Percentiles rank a stretch among this genome's conserved stretches.
Evolutionary conservation across 2,888 invertebrate species (phyloP).

Genomic region (Ectemnius lituratus): DNA sequence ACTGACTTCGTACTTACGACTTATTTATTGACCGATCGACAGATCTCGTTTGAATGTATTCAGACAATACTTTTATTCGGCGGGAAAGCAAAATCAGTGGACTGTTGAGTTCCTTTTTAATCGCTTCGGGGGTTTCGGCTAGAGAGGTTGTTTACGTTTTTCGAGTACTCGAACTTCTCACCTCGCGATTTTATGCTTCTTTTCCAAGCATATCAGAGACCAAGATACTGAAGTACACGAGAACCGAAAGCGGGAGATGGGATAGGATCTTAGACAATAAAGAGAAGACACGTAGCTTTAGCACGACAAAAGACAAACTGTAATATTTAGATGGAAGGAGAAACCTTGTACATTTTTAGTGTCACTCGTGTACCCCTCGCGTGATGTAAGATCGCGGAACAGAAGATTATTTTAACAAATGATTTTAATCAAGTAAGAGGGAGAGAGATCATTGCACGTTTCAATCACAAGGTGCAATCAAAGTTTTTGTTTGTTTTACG

Average conservation of each 20-base stretch:
- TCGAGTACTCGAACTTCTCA: slow-evolving; percentile 8
- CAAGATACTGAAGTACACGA: slow-evolving; percentile 4
- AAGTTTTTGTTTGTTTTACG: slow-evolving; percentile 26
- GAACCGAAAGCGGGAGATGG: slow-evolving; percentile 6
- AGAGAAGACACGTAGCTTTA: slow-evolving; percentile 66
- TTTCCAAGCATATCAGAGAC: slow-evolving; percentile 16
- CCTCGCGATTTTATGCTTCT: slow-evolving; percentile 21
- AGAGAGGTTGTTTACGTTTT: neutral
- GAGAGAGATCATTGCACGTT: slow-evolving; percentile 20
- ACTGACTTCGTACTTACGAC: slow-evolving; percentile 48
- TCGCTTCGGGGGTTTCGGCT: neutral
- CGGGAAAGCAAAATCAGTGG: neutral
- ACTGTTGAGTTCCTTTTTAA: slow-evolving; percentile 2
- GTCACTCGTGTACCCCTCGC: slow-evolving; percentile 53
- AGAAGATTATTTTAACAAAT: no score
- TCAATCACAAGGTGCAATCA: slow-evolving; percentile 21
- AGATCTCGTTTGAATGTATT: slow-evolving; percentile 13
- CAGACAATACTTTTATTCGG: neutral
- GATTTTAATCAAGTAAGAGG: no score
- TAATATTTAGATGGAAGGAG: slow-evolving; percentile 68
- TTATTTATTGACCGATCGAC: slow-evolving; percentile 26
- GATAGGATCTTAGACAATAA: slow-evolving; percentile 57
- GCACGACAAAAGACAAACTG: slow-evolving; percentile 69
- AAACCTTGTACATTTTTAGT: slow-evolving; percentile 65
- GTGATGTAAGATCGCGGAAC: slow-evolving; percentile 36